Conservation (phyloP, 2,113 vertebrate species). For the Takifugu flavidus region DNA sequence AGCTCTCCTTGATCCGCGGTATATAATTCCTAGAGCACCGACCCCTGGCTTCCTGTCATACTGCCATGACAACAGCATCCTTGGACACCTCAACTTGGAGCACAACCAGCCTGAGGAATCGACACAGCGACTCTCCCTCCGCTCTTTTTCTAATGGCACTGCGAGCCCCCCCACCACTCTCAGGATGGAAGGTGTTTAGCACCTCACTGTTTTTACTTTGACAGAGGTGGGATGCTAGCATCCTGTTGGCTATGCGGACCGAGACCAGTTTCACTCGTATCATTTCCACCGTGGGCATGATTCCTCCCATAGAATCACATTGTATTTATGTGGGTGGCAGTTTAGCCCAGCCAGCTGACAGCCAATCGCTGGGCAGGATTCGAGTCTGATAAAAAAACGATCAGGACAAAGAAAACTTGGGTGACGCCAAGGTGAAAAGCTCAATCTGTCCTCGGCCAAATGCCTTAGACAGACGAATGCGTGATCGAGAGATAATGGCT, state of each 20-base stretch:
- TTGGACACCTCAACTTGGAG: constrained; percentile 43
- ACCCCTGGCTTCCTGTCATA: constrained; percentile 37
- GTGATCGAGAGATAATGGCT: constrained; percentile 58
- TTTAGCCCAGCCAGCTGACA: not conserved
- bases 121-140: constrained; percentile 58
- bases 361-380: not conserved
- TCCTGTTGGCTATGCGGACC: constrained; percentile 59
- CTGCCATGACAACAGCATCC: constrained; percentile 39
- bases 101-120: constrained; percentile 68
- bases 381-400: constrained; percentile 23
- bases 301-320: constrained; percentile 51
- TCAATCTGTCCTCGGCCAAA: constrained; percentile 58
- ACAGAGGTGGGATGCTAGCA: constrained; percentile 61
- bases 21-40: constrained; percentile 44
- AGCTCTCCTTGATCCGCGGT: constrained; percentile 26
- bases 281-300: constrained; percentile 55
- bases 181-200: constrained; percentile 77
- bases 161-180: constrained; percentile 66
- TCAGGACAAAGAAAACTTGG: constrained; percentile 21
- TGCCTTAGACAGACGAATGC: constrained; percentile 47
- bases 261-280: constrained; percentile 60
- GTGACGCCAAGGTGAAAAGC: constrained; percentile 61
- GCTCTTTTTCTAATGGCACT: constrained; percentile 71
- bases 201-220: constrained; percentile 74
- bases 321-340: constrained; percentile 42